Conservation (phyloP, 2,797 vertebrate species). For the Rhinichthys osculus region DNA sequence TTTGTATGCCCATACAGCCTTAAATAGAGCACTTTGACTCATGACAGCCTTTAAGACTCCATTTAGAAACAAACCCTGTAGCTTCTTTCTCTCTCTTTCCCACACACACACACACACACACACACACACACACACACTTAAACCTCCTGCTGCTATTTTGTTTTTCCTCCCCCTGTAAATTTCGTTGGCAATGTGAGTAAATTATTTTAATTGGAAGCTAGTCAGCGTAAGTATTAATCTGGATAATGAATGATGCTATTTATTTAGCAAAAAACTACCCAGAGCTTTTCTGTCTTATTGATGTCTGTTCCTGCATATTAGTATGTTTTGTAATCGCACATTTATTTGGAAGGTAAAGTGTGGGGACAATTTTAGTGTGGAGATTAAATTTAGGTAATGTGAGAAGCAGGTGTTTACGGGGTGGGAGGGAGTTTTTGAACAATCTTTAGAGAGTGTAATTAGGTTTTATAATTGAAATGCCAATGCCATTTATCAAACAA, state of each 20-base stretch:
- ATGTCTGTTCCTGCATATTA: constrained; percentile 65
- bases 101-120: constrained; percentile 51
- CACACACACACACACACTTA: constrained; percentile 38
- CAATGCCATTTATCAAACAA: constrained; percentile 37
- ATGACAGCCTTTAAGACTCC: constrained; percentile 71
- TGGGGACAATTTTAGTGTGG: constrained; percentile 19
- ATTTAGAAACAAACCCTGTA: constrained; percentile 71
- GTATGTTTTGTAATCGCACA: constrained; percentile 53
- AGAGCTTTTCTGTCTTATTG: constrained; percentile 65
- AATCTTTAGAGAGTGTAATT: constrained; percentile 31
- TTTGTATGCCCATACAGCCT: constrained; percentile 63
- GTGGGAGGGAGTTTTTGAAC: constrained; percentile 33
- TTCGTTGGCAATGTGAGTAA: constrained; percentile 73
- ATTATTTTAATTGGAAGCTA: constrained; percentile 80
- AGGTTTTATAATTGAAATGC: constrained; percentile 43
- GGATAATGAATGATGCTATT: constrained; percentile 69
- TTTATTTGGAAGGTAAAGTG: constrained; percentile 48
- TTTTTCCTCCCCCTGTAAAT: constrained; percentile 69
- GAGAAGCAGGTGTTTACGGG: constrained; percentile 34
- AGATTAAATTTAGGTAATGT: constrained; percentile 36
- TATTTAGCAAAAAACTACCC: constrained; percentile 68
- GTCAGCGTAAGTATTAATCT: constrained; percentile 76
- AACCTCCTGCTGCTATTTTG: constrained; percentile 28
- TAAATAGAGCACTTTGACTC: constrained; percentile 83
- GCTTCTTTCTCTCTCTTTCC: constrained; percentile 59